Evolutionary conservation across 2,888 invertebrate species (phyloP), one percentile per base, ranked within the genome.

Genomic region (Antheraea yamamai): DNA sequence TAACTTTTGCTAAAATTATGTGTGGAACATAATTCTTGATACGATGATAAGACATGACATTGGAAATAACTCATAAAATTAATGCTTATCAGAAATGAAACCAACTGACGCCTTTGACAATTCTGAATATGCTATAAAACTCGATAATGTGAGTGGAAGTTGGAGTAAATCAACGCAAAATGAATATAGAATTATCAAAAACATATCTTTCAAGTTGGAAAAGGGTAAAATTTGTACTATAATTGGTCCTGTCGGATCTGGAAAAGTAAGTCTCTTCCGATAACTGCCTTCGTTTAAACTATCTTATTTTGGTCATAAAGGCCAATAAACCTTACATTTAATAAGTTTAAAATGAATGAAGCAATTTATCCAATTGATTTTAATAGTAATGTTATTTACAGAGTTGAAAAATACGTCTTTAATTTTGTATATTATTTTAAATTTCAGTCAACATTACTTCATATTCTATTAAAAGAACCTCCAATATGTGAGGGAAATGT

Each of bases 211-310:
- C 72, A 91, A 95, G 1, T 88, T 97, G 12, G 91, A 95, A 52
- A 93, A 91, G 73, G 96, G 96, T 0, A 95, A 96, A 84, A 91
- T 98, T 6, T 96, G 97, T 81, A 98, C 97, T 0, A 92, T 98
- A 8, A 97, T 98, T 78, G 98, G 98, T 1, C 97, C 98, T 0
- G 98, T 98, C 6, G 99, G 98, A 7, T 95, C 97, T 47, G 98
- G 98, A 84, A 98, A 96, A 88, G 95, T 94, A 85, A 81, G 78
- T 75, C 12, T 58, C 91, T 98, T 64, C 92, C 98, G 35, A 96
- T 96, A 52, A 98, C 2, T 61, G n/a, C n/a, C 3, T 61, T 61
- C 23, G 23, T 3, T 61, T n/a, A 23, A 3, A 61, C n/a, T 2
- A 12, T 23, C 10, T 23, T 23, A 23, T 23, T 61, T 7, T 61